Evolutionary conservation across 2,797 vertebrate species (phyloP).

Genomic region (Brachymystax lenok): DNA sequence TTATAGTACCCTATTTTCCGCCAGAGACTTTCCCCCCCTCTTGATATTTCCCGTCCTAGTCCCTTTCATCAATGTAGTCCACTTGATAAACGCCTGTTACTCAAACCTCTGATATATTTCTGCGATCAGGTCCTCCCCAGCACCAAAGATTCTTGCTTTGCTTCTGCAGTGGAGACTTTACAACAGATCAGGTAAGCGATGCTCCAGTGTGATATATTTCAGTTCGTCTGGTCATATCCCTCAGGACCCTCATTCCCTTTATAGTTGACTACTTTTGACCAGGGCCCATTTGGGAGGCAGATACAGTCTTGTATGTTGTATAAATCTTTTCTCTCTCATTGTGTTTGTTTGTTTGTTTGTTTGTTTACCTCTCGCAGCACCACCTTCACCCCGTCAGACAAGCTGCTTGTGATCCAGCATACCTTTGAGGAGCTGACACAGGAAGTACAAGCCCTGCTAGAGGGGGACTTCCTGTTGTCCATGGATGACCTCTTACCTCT

Average conservation of each 20-base stretch:
- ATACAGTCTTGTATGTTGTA: too few species aligned
- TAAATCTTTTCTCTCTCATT: background rate
- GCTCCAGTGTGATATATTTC: too few species aligned
- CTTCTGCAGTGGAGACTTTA: slow-evolving; percentile 91
- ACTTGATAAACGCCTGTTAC: background rate
- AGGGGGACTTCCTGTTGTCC: slow-evolving; percentile 89
- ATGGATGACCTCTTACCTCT: slow-evolving; percentile 98
- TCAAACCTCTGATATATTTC: background rate
- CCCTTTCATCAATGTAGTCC: background rate
- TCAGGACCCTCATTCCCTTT: too few species aligned
- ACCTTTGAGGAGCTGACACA: slow-evolving; percentile 96
- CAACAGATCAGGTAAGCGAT: slow-evolving; percentile 92
- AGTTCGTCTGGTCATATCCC: too few species aligned
- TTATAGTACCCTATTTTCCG: too few species aligned
- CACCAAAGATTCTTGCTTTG: slow-evolving; percentile 90
- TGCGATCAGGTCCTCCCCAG: slow-evolving; percentile 82
- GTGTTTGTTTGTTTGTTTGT: background rate
- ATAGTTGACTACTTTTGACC: too few species aligned
- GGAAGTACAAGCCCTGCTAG: slow-evolving; percentile 83
- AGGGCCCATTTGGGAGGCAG: too few species aligned
- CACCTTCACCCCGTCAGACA: slow-evolving; percentile 93
- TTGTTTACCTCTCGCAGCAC: slow-evolving; percentile 74
- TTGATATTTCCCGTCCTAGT: background rate
- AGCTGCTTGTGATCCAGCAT: slow-evolving; percentile 91
- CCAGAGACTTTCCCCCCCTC: background rate